Base-by-base conservation (phyloP, 2,797 vertebrate species). In the Sebastes minor region DNA sequence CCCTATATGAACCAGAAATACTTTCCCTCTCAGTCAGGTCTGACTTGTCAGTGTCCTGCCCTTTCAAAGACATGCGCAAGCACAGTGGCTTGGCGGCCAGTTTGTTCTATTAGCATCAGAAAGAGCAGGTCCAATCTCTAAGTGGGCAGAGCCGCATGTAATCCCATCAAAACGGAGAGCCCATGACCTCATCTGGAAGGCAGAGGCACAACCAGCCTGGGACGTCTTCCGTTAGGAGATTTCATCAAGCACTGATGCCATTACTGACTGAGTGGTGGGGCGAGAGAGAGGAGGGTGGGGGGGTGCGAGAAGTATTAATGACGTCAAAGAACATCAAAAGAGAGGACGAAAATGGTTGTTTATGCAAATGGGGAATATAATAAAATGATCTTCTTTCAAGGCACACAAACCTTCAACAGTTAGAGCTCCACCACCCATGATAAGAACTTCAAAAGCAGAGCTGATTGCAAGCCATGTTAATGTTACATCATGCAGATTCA, bases 91-190 rank as follows among this genome's bases (percentile, higher is more conserved):
- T 70, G 83, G 81, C 49, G 78, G 80, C 71, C 57, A 64, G 88
- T 92, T 92, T 85, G 81, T 74, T 88, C 84, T 86, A 89, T 92
- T 92, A 90, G 82, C 90, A 86, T 92, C 88, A 93, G 89, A 77
- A 87, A 86, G 87, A 91, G 85, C 89, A 87, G 86, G 89, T 94
- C 92, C 92, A 95, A 94, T 95, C 92, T 92, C 90, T 94, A 94
- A 95, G 91, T 95, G 94, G 95, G 87, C 90, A 89, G 90, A 87
- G 88, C 90, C 56, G 61, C 86, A 92, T 88, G 91, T 95, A 96
- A 96, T 96, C 93, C 92, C 88, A 95, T 95, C 91, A 94, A 91
- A 94, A 92, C 32, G 74, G 90, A 92, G 91, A 94, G 89, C 87
- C 80, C 73, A 82, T 95, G 92, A 95, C 93, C 94, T 93, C 89